Percentiles rank a stretch among this genome's conserved stretches.
Evolutionary conservation across 2,888 invertebrate genomes (phyloP).

Genomic region (Ophonus ardosiacus): DNA sequence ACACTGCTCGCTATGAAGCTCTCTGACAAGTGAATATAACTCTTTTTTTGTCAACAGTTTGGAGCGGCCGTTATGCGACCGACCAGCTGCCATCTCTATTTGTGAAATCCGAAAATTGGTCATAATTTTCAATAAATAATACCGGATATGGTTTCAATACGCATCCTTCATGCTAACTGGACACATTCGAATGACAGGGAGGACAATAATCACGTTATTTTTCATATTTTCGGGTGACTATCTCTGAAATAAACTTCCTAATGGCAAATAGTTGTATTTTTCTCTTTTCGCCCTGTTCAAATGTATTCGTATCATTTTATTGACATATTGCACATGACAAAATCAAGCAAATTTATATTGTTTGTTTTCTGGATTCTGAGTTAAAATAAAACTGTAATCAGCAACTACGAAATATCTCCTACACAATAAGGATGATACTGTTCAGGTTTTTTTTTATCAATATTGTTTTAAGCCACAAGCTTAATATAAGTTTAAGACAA

Average conservation of each 20-base stretch:
- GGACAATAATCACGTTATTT: slow-evolving; percentile 54
- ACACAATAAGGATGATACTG: too few relatives aligned
- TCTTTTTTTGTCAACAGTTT: slow-evolving; percentile 56
- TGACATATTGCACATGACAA: neutral
- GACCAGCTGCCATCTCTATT: slow-evolving; percentile 41
- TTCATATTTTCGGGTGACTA: slow-evolving; percentile 52
- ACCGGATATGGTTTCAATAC: slow-evolving; percentile 56
- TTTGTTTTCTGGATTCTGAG: neutral
- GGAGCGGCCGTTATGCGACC: slow-evolving; percentile 22
- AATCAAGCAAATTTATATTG: neutral
- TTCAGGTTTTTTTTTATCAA: too few relatives aligned
- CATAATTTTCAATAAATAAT: slow-evolving; percentile 64
- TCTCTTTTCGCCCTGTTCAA: neutral
- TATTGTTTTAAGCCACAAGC: too few relatives aligned
- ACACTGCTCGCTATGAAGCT: slow-evolving; percentile 44
- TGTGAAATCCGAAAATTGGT: slow-evolving; percentile 62
- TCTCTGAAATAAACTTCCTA: slow-evolving; percentile 40
- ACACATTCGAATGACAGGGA: slow-evolving; percentile 35
- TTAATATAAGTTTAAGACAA: too few relatives aligned
- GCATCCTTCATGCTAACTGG: slow-evolving; percentile 56
- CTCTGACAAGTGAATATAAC: slow-evolving; percentile 61
- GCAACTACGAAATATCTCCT: too few relatives aligned
- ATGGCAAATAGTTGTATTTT: slow-evolving; percentile 3
- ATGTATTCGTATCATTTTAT: slow-evolving; percentile 8
- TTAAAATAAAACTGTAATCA: too few relatives aligned